phyloP scores from a whole-genome alignment of 2,797 vertebrate genomes.

The Alauda arvensis region DNA sequence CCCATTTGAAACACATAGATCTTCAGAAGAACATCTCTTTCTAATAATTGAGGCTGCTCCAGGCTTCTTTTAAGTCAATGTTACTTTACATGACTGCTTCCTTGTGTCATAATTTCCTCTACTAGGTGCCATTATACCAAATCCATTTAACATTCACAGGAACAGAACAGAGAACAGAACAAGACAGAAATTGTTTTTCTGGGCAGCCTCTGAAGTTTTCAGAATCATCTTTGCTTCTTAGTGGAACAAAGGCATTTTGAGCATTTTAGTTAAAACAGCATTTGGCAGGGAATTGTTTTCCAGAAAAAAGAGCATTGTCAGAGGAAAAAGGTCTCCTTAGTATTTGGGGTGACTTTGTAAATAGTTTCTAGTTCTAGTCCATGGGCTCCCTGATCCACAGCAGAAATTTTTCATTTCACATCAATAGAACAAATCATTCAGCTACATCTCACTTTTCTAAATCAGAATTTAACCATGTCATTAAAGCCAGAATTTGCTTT shows the following conservation, averaged over 20 bases:
- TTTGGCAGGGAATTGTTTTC: not conserved
- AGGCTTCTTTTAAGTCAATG: not conserved
- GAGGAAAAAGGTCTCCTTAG: not conserved
- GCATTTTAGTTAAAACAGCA: not conserved
- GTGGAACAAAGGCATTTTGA: not conserved
- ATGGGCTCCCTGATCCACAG: not conserved
- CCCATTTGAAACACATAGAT: rapidly evolving
- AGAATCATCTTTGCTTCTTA: not conserved
- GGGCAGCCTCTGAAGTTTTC: not conserved
- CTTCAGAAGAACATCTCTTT: not conserved
- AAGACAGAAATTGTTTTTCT: not conserved
- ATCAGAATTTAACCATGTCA: not conserved
- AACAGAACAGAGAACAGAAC: not conserved
- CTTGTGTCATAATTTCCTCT: not conserved
- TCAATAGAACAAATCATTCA: not conserved
- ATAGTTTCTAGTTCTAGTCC: not conserved
- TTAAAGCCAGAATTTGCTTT: not conserved
- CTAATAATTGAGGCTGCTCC: rapidly evolving
- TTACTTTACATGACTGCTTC: not conserved
- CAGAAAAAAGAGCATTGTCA: not conserved
- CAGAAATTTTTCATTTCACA: not conserved
- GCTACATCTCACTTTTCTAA: not conserved
- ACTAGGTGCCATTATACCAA: not conserved
- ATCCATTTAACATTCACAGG: not conserved
- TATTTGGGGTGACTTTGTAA: not conserved